A percentile compares a stretch with the other conserved stretches of the same genome.
Evolutionary conservation across 2,797 vertebrate genomes (phyloP).

Genomic region (Halcyon chelicuti): DNA sequence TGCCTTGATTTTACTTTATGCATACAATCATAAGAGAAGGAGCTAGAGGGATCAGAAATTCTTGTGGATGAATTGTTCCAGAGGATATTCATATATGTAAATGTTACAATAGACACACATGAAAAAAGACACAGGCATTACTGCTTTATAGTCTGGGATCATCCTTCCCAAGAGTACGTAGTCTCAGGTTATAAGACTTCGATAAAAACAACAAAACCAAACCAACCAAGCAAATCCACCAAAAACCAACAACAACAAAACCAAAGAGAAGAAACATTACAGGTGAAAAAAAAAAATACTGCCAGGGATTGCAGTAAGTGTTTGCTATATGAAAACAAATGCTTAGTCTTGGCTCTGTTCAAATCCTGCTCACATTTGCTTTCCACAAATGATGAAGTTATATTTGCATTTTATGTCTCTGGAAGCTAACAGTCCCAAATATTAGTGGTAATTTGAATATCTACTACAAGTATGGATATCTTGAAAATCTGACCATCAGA

Average conservation of each 20-base stretch:
- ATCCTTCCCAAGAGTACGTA: neutral
- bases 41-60: neutral
- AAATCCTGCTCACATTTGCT: neutral
- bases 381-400: neutral
- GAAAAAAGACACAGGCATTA: neutral
- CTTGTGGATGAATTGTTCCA: neutral
- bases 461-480: neutral
- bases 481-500: neutral
- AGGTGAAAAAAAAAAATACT: neutral
- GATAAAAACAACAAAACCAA: neutral
- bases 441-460: neutral
- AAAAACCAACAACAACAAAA: neutral
- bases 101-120: neutral
- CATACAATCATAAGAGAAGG: neutral
- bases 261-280: neutral
- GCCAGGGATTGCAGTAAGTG: neutral
- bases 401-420: neutral
- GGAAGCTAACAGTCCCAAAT: neutral
- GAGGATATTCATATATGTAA: neutral
- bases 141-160: neutral
- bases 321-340: neutral
- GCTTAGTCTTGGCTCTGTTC: neutral
- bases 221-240: too few relatives aligned
- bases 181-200: neutral
- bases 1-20: neutral